phyloP scores from a whole-genome alignment of 2,797 vertebrate genomes.

The Cynopterus sphinx region DNA sequence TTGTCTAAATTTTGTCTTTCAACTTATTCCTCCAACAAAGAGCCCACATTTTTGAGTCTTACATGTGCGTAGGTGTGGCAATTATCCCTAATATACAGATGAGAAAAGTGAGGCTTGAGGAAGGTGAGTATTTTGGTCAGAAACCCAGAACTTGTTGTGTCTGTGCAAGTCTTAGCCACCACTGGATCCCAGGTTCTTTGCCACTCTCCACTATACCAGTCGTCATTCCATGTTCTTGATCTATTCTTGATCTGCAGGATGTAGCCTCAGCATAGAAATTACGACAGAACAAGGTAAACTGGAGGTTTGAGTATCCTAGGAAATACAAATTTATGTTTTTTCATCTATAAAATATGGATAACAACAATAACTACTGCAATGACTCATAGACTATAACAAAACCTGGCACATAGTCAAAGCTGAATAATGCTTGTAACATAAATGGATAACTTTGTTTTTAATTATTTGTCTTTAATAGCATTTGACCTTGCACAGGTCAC shows the following conservation, averaged over 20 bases:
- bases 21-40: not conserved
- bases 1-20: not conserved
- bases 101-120: not conserved
- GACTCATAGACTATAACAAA: not conserved
- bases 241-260: not conserved
- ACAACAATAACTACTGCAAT: not conserved
- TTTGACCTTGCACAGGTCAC: not conserved
- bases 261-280: not conserved
- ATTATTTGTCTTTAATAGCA: not conserved
- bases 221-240: not conserved
- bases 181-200: too few species aligned
- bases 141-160: not conserved
- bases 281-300: not conserved
- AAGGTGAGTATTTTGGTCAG: not conserved
- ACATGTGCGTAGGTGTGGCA: rapidly evolving
- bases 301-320: not conserved
- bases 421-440: not conserved
- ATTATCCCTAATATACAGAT: not conserved
- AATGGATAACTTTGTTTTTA: not conserved
- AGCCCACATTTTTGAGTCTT: not conserved
- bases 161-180: rapidly evolving
- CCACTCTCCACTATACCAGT: rapidly evolving
- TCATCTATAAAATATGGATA: not conserved
- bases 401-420: not conserved
- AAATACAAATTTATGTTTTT: not conserved